Evolutionary conservation across 2,888 invertebrate genomes (phyloP).

Genomic region (Spisula solida): DNA sequence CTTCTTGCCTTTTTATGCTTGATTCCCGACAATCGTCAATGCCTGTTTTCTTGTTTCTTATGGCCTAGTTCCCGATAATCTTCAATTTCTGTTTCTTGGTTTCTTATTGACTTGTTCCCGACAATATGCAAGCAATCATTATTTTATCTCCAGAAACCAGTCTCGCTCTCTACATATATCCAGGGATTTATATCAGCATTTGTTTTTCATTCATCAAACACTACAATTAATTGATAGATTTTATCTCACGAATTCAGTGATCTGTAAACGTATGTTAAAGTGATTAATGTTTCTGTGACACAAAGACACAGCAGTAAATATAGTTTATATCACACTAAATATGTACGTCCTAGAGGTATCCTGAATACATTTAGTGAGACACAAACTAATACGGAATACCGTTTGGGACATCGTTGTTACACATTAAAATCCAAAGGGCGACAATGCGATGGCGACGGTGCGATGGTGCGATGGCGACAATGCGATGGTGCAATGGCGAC

Average conservation of each 20-base stretch:
- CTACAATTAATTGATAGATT: conserved; percentile 9
- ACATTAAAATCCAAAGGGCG: too few relatives aligned
- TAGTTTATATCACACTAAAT: neutral
- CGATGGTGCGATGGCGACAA: too few relatives aligned
- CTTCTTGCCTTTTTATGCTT: too few relatives aligned
- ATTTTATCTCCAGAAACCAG: neutral
- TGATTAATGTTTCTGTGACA: neutral
- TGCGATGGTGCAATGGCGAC: too few relatives aligned
- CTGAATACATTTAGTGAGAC: neutral
- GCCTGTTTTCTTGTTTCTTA: too few relatives aligned
- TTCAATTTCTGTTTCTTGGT: too few relatives aligned
- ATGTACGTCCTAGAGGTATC: neutral
- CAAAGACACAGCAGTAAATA: neutral
- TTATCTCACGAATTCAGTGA: neutral
- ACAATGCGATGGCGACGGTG: too few relatives aligned
- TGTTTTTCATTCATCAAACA: neutral
- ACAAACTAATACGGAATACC: too few relatives aligned
- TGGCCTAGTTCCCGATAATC: too few relatives aligned
- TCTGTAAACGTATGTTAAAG: neutral
- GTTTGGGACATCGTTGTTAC: too few relatives aligned
- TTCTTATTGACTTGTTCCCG: too few relatives aligned
- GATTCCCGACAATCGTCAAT: too few relatives aligned
- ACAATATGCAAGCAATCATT: neutral
- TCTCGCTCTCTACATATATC: neutral
- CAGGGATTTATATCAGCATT: neutral